phyloP scores from a whole-genome alignment of 2,888 invertebrate genomes.

The Harmothoe impar region DNA sequence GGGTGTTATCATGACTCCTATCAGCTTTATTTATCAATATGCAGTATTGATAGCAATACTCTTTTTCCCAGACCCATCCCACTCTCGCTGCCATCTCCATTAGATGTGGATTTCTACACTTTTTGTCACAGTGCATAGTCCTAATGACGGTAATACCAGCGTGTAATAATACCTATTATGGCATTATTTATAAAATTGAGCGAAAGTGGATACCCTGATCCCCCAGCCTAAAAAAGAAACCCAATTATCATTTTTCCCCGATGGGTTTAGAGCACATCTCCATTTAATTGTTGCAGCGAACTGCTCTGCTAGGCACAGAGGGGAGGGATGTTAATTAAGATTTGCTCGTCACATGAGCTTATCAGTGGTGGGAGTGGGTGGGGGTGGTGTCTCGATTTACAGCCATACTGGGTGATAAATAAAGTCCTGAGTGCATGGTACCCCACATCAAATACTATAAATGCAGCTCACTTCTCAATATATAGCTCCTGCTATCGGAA shows the following conservation, averaged over 20 bases:
- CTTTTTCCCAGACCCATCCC: too few species aligned
- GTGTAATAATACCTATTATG: not conserved
- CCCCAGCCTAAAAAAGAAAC: not conserved
- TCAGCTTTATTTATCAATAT: too few species aligned
- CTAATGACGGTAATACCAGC: too few species aligned
- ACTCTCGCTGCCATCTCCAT: too few species aligned
- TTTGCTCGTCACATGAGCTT: constrained; percentile 23
- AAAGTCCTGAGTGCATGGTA: not conserved
- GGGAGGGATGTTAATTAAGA: constrained; percentile 30
- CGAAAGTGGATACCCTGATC: not conserved
- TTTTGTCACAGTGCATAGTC: too few species aligned
- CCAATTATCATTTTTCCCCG: too few species aligned
- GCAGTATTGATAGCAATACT: too few species aligned
- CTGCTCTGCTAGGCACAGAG: not conserved
- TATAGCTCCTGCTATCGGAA: not conserved
- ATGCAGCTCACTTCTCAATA: not conserved
- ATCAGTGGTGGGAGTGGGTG: not conserved
- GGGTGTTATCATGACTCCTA: too few species aligned
- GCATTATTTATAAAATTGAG: constrained; percentile 19
- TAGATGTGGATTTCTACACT: too few species aligned
- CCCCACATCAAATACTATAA: not conserved
- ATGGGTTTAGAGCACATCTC: too few species aligned
- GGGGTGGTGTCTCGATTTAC: not conserved
- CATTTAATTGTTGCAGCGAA: too few species aligned
- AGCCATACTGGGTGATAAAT: not conserved